Evolutionary conservation across 2,113 vertebrate species (phyloP).

Genomic region (Sprattus sprattus): DNA sequence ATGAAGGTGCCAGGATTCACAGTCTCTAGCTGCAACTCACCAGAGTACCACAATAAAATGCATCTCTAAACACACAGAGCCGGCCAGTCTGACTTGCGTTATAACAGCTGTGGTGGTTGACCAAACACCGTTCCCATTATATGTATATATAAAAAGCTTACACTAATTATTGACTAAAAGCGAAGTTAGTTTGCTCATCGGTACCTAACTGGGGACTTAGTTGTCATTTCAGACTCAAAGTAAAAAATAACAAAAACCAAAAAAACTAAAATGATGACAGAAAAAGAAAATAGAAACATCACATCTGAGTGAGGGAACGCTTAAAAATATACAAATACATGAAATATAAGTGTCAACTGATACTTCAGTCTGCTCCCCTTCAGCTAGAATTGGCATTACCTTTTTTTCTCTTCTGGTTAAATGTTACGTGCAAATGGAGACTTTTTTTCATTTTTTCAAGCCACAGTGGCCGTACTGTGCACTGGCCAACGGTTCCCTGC

Average conservation of each 20-base stretch:
- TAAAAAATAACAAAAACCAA: slow-evolving; percentile 53
- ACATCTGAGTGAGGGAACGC: slow-evolving; percentile 54
- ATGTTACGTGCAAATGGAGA: slow-evolving; percentile 32
- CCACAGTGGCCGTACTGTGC: slow-evolving; percentile 14
- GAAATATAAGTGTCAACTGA: slow-evolving; percentile 68
- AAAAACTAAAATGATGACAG: slow-evolving; percentile 19
- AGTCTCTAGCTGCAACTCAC: neutral
- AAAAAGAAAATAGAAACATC: slow-evolving; percentile 58
- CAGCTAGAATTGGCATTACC: slow-evolving; percentile 68
- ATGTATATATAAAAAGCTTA: neutral
- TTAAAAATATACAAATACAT: slow-evolving; percentile 67
- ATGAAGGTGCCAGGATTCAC: neutral
- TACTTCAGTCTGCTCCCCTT: slow-evolving; percentile 55
- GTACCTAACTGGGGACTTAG: slow-evolving; percentile 1
- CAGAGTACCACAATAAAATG: slow-evolving; percentile 11
- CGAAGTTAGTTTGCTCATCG: neutral
- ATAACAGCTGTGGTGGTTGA: neutral
- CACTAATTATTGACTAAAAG: slow-evolving; percentile 13
- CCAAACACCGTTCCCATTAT: neutral
- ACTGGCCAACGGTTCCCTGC: slow-evolving; percentile 44
- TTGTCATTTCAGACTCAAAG: slow-evolving; percentile 2
- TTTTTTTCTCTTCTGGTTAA: slow-evolving; percentile 30
- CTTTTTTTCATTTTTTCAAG: neutral
- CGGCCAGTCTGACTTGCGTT: neutral
- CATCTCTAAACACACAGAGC: slow-evolving; percentile 25